Conservation (phyloP, 1,140 invertebrate genomes). For the Odontomachus brunneus region DNA sequence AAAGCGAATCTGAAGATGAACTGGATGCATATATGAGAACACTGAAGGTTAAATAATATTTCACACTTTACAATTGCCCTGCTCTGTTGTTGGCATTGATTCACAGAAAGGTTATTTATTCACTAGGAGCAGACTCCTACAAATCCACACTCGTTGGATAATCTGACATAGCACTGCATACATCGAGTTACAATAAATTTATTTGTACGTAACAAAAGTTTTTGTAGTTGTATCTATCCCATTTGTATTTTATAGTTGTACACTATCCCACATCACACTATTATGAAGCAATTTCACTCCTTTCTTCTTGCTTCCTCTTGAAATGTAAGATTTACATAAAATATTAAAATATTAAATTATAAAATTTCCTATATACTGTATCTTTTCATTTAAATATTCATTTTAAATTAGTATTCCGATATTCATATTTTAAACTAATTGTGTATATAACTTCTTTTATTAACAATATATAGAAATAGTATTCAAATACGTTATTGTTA, state of each 20-base stretch:
- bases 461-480: neutral
- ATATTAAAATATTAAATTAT: neutral
- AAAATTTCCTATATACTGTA: neutral
- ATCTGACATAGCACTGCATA: slow-evolving; percentile 58
- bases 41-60: slow-evolving; percentile 80
- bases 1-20: slow-evolving; percentile 87
- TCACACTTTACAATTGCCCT: slow-evolving; percentile 70
- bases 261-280: no score
- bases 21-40: slow-evolving; percentile 90
- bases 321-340: neutral
- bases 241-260: no score
- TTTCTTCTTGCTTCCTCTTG: no score
- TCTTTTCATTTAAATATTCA: neutral
- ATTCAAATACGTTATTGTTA: neutral
- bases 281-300: neutral
- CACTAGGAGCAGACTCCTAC: slow-evolving; percentile 74
- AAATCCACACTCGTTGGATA: slow-evolving; percentile 64
- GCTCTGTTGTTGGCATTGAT: slow-evolving; percentile 56
- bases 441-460: neutral
- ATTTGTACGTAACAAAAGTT: slow-evolving; percentile 58
- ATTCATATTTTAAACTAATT: no score
- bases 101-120: slow-evolving; percentile 77
- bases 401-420: neutral
- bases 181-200: slow-evolving; percentile 28
- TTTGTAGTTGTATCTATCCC: slow-evolving; percentile 6